phyloP scores from a whole-genome alignment of 2,888 invertebrate genomes.

The Phasia obesa region DNA sequence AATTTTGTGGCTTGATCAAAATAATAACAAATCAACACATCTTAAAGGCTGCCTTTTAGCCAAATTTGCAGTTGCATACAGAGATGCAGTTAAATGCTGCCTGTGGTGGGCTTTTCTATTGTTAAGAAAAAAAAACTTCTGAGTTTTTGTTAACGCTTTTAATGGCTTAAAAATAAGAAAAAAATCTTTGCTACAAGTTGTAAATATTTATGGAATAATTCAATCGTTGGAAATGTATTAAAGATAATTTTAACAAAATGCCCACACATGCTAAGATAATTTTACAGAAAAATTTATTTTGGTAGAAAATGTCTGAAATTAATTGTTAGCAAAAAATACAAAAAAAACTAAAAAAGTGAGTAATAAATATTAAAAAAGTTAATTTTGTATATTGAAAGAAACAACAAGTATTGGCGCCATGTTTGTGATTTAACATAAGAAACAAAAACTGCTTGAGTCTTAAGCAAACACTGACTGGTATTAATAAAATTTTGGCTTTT shows the following conservation, averaged over 20 bases:
- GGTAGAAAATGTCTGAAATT: slow-evolving; percentile 10
- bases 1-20: slow-evolving; percentile 24
- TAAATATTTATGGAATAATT: slow-evolving; percentile 39
- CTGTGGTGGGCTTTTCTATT: slow-evolving; percentile 44
- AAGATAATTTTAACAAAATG: slow-evolving; percentile 51
- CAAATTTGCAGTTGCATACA: slow-evolving; percentile 50
- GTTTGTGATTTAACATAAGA: slow-evolving; percentile 4
- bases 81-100: slow-evolving; percentile 32
- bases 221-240: slow-evolving; percentile 22
- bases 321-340: slow-evolving; percentile 23
- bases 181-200: not conserved
- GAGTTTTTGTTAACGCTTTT: not conserved
- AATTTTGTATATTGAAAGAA: slow-evolving; percentile 23
- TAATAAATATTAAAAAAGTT: slow-evolving; percentile 27
- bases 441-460: slow-evolving; percentile 6
- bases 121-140: slow-evolving; percentile 18
- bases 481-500: slow-evolving; percentile 43
- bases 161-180: not conserved
- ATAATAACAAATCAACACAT: slow-evolving; percentile 57
- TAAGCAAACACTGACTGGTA: slow-evolving; percentile 18
- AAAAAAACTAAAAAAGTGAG: not conserved
- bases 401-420: slow-evolving; percentile 44
- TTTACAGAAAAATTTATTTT: slow-evolving; percentile 14
- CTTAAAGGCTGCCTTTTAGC: slow-evolving; percentile 60
- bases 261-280: slow-evolving; percentile 57